A percentile compares a stretch with the other conserved stretches of the same genome.
These are phyloP conservation scores for Orthonevra nobilis DNA, from an alignment of 2,888 invertebrate genomes.

Conservation along the genomic window DNA sequence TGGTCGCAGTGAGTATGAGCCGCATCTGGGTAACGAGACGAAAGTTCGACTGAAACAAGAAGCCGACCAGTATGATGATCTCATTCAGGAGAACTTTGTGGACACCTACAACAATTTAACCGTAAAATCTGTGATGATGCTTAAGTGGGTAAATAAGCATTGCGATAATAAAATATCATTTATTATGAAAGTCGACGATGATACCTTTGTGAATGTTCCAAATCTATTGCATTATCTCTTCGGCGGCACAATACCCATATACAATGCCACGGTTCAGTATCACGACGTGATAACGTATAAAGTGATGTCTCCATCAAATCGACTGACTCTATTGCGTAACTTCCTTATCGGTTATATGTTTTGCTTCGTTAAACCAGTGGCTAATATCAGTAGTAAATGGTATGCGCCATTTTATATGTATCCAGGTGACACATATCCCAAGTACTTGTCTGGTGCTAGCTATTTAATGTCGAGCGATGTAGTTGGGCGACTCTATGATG, in stretches of 20 bases:
- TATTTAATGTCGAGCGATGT: constrained; percentile 88
- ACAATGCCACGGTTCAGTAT: constrained; percentile 78
- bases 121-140: constrained; percentile 90
- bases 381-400: constrained; percentile 89
- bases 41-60: constrained; percentile 85
- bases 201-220: constrained; percentile 91
- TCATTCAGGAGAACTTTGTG: constrained; percentile 90
- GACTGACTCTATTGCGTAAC: constrained; percentile 79
- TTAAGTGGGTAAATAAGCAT: constrained; percentile 88
- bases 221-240: constrained; percentile 82
- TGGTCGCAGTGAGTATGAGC: constrained; percentile 75
- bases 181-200: constrained; percentile 92
- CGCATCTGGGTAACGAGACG: constrained; percentile 80
- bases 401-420: constrained; percentile 91
- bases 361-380: constrained; percentile 88
- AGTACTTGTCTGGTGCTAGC: constrained; percentile 90
- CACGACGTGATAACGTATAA: constrained; percentile 75
- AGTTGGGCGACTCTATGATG: constrained; percentile 84
- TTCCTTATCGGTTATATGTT: constrained; percentile 89
- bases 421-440: constrained; percentile 86
- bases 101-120: constrained; percentile 94
- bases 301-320: constrained; percentile 75
- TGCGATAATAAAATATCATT: constrained; percentile 84
- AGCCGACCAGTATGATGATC: constrained; percentile 85
- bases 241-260: constrained; percentile 79